Conservation (phyloP, 2,113 vertebrate genomes). For the Cephalopholis sonnerati region DNA sequence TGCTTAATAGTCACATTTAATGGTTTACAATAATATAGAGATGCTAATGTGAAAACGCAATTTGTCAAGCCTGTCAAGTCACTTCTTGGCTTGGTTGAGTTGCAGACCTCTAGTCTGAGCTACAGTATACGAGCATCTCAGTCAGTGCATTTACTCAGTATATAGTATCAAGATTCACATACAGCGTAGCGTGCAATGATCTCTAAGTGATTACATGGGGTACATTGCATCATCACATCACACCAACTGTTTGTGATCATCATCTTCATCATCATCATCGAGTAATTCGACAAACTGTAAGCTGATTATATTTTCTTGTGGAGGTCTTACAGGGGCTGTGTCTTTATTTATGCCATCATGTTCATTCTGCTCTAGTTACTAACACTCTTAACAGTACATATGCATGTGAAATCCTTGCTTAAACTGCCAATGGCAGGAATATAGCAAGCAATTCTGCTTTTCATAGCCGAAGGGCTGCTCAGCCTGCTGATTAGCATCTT, state of each 20-base stretch:
- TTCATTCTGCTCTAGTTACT: not conserved
- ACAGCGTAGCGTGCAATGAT: not conserved
- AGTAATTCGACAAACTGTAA: not conserved
- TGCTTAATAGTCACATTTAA: not conserved
- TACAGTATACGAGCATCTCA: not conserved
- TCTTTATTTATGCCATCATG: not conserved
- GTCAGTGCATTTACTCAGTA: not conserved
- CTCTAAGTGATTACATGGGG: not conserved
- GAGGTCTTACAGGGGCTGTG: not conserved
- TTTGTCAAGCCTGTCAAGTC: not conserved
- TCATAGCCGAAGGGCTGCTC: not conserved
- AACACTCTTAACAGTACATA: not conserved
- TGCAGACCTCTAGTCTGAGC: not conserved
- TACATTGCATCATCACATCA: not conserved
- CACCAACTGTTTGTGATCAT: not conserved
- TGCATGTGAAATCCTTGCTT: not conserved
- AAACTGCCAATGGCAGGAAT: not conserved
- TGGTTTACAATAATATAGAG: not conserved
- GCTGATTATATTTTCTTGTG: not conserved
- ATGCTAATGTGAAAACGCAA: not conserved
- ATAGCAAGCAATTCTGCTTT: not conserved
- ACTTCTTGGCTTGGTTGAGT: not conserved
- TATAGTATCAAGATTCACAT: not conserved
- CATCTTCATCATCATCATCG: not conserved
- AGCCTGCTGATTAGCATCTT: conserved; percentile 30